Conservation (phyloP, 2,888 invertebrate genomes). For the Hirudinaria manillensis region DNA sequence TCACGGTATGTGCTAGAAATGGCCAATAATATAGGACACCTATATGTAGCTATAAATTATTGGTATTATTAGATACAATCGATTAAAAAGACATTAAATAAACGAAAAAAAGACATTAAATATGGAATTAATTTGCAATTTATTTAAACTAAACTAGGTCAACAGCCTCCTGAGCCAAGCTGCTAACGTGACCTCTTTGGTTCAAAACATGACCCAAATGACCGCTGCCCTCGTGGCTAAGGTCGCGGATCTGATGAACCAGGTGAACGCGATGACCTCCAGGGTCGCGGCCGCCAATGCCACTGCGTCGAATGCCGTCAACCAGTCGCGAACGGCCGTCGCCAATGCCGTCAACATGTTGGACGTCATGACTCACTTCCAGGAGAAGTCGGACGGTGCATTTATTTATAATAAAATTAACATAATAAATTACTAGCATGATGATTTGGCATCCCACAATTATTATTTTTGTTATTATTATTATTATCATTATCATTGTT, state of each 20-base stretch:
- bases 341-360: conserved; percentile 36
- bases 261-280: background rate
- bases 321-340: background rate
- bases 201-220: background rate
- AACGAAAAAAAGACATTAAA: background rate
- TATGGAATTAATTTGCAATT: background rate
- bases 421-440: too few species aligned
- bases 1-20: background rate
- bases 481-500: background rate
- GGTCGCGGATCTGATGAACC: background rate
- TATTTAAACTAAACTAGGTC: background rate
- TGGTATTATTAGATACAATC: too few species aligned
- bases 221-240: conserved; percentile 20
- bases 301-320: conserved; percentile 18
- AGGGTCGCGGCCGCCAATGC: conserved; percentile 23
- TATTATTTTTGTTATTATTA: background rate
- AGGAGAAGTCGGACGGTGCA: conserved; percentile 25
- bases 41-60: too few species aligned
- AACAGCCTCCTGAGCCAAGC: background rate
- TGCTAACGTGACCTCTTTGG: background rate
- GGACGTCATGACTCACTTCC: conserved; percentile 37
- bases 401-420: background rate
- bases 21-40: too few species aligned
- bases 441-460: too few species aligned
- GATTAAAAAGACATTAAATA: background rate